Percentiles rank a stretch among this genome's conserved stretches.
phyloP scores from a whole-genome alignment of 2,113 vertebrate species.

The Apteryx mantelli region DNA sequence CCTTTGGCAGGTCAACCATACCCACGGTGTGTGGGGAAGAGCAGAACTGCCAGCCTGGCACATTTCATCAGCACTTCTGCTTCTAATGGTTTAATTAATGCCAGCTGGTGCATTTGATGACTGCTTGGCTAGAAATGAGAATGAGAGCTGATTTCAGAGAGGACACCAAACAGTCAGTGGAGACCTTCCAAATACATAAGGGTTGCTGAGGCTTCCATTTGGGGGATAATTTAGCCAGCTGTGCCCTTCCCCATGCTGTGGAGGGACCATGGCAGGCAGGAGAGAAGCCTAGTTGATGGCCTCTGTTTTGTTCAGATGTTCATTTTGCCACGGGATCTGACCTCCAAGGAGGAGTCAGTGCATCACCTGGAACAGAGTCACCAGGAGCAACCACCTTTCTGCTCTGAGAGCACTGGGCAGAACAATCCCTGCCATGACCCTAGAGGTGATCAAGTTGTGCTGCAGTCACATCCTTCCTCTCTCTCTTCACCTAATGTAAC shows the following conservation, averaged over 20 bases:
- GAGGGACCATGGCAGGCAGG: neutral
- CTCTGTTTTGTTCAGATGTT: neutral
- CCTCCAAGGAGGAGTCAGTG: neutral
- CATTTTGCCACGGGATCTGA: neutral
- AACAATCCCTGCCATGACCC: neutral
- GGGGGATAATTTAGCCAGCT: neutral
- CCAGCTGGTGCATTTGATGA: neutral
- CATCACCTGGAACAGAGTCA: neutral
- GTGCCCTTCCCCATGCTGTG: neutral
- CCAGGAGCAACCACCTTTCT: neutral
- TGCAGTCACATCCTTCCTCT: neutral
- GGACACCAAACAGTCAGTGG: neutral
- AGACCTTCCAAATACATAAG: neutral
- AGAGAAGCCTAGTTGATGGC: neutral
- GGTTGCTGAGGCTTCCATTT: neutral
- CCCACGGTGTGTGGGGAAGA: neutral
- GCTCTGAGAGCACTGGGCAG: rapidly evolving
- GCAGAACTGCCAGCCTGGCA: neutral
- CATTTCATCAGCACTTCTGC: neutral
- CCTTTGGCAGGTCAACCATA: neutral
- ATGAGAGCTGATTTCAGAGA: neutral
- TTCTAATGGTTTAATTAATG: neutral
- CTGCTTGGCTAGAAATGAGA: neutral
- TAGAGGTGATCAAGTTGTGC: rapidly evolving
- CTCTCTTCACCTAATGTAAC: neutral